Percentiles rank a stretch among this genome's conserved stretches.
These are phyloP conservation scores for Okapia johnstoni DNA, from an alignment of 2,113 vertebrate species.

Conservation along the genomic window DNA sequence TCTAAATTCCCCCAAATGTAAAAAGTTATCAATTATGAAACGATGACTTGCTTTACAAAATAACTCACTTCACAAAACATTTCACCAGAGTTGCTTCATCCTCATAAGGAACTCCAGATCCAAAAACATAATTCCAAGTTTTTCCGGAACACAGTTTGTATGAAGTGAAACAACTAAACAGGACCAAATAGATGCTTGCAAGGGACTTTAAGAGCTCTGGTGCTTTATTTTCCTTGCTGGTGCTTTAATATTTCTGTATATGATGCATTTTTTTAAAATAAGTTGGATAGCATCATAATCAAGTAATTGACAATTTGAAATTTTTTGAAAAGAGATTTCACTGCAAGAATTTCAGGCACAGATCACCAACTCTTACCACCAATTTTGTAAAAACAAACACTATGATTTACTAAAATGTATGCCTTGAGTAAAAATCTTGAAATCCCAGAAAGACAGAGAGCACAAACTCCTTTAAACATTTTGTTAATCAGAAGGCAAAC, in stretches of 20 bases:
- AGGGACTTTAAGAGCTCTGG: not conserved
- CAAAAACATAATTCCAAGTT: not conserved
- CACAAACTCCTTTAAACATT: not conserved
- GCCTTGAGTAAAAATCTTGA: not conserved
- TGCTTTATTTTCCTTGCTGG: not conserved
- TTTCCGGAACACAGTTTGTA: not conserved
- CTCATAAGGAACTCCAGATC: not conserved
- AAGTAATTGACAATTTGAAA: not conserved
- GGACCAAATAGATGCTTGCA: not conserved
- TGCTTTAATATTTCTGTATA: not conserved
- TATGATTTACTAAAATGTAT: not conserved
- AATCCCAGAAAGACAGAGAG: not conserved
- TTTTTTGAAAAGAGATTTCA: not conserved
- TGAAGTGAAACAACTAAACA: not conserved
- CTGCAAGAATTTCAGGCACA: not conserved
- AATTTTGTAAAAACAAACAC: not conserved
- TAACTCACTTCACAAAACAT: not conserved
- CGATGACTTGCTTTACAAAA: not conserved
- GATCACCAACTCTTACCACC: not conserved
- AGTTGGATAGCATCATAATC: not conserved
- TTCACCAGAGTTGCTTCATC: not conserved
- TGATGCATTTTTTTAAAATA: not conserved
- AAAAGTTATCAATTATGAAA: not conserved
- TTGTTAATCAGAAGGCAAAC: constrained; percentile 25
- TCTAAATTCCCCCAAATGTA: not conserved